Conservation (phyloP, 2,113 vertebrate species). For the Glaucomys volans region DNA sequence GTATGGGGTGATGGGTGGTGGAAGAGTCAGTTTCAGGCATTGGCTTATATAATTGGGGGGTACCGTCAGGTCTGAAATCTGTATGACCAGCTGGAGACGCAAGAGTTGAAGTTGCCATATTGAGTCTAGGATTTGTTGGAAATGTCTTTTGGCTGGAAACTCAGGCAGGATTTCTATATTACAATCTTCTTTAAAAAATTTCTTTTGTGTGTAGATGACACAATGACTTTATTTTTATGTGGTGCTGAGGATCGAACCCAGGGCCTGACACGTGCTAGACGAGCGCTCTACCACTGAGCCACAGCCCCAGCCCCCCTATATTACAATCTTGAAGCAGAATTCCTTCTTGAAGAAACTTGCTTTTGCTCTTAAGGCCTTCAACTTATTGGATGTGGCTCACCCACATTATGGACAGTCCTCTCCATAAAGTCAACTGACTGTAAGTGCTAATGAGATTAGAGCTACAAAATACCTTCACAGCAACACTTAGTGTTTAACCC, state of each 20-base stretch:
- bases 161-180: background rate
- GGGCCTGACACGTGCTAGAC: too few relatives aligned
- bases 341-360: background rate
- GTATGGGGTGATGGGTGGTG: background rate
- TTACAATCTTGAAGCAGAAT: background rate
- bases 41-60: background rate
- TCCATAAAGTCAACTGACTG: background rate
- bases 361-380: conserved; percentile 11
- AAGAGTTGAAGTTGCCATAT: background rate
- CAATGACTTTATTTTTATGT: too few relatives aligned
- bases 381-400: background rate
- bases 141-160: background rate
- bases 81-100: background rate
- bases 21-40: background rate
- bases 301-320: too few relatives aligned
- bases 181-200: too few relatives aligned
- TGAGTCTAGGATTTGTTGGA: background rate
- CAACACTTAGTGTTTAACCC: background rate
- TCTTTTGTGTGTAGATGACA: too few relatives aligned
- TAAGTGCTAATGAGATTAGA: background rate
- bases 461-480: background rate
- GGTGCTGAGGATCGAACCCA: too few relatives aligned
- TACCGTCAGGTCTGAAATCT: background rate
- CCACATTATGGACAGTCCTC: background rate
- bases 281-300: too few relatives aligned